Percentiles rank a stretch among this genome's conserved stretches.
Conservation (phyloP, 2,113 vertebrate genomes). For the Chaetura pelagica region DNA sequence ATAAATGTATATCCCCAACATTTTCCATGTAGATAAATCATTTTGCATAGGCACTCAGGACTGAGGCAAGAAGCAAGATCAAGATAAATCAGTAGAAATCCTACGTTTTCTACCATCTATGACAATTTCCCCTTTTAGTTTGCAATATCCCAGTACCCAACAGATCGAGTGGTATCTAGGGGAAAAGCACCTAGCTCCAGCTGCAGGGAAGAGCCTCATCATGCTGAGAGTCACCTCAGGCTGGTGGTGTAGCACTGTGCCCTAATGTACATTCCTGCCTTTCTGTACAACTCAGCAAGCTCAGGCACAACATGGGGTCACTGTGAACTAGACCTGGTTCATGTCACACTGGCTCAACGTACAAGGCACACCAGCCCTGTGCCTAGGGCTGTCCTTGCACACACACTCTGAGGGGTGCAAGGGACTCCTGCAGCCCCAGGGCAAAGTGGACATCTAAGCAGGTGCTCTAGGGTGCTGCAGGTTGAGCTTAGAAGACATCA, state of each 20-base stretch:
- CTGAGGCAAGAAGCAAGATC: not conserved
- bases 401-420: accelerated
- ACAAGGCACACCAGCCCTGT: not conserved
- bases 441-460: not conserved
- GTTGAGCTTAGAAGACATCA: not conserved
- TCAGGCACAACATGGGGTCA: not conserved
- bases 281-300: not conserved
- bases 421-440: not conserved
- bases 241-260: not conserved
- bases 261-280: not conserved
- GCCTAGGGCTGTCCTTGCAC: not conserved
- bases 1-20: not conserved
- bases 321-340: not conserved
- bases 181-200: not conserved
- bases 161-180: not conserved
- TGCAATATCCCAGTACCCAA: not conserved
- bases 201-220: not conserved
- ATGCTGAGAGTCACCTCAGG: not conserved
- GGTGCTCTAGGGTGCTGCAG: not conserved
- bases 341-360: accelerated
- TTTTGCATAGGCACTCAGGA: not conserved
- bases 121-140: not conserved
- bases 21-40: not conserved
- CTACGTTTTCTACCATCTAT: not conserved
- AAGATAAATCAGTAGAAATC: not conserved